Base-by-base conservation (phyloP, 2,113 vertebrate species). In the Trachemys scripta region DNA sequence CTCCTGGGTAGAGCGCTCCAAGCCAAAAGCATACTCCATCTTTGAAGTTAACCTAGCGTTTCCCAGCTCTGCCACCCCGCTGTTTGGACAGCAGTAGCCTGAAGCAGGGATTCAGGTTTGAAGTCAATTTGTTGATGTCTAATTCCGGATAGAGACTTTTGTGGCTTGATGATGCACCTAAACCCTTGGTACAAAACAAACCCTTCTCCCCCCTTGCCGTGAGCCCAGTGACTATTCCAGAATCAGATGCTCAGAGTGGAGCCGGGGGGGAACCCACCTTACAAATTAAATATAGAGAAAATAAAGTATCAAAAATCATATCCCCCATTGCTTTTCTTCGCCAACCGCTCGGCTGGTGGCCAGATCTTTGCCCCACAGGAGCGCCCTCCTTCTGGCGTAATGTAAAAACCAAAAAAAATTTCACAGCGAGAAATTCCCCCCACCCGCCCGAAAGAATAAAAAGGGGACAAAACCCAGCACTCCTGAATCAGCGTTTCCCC, bases 131-230 rank as follows among this genome's bases (percentile, higher is more conserved):
- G 38, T 25, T 12, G 72, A 45, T 25, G 10, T 22, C n/a, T 13
- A 75, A 45, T 45, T 45, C 4, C 6, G 38, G n/a, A 38, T 20
- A 19, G 20, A 22, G 69, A 22, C n/a, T 72, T 75, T 10, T 31
- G 13, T 13, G 20, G 38, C 35, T 22, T 75, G 69, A 42, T 24
- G 20, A 24, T 22, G n/a, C 10, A 1, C 9, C 4, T 19, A 75
- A 75, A 24, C 19, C 9, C 3, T 16, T 5, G 42, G 42, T 42
- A 42, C 42, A 42, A 42, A 42, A 42, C 42, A 42, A 42, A 42
- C 42, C 42, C 8, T 27, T 3, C 11, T 7, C 75, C 45, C 42
- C 12, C 6, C 6, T 14, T 3, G 6, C 38, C 5, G 1, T 38
- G n/a, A 72, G 17, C 8, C n/a, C 65, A 38, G 17, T 72, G 35